These are phyloP conservation scores for Doris montereyensis DNA, from an alignment of 2,888 invertebrate genomes.

Conservation along the genomic window DNA sequence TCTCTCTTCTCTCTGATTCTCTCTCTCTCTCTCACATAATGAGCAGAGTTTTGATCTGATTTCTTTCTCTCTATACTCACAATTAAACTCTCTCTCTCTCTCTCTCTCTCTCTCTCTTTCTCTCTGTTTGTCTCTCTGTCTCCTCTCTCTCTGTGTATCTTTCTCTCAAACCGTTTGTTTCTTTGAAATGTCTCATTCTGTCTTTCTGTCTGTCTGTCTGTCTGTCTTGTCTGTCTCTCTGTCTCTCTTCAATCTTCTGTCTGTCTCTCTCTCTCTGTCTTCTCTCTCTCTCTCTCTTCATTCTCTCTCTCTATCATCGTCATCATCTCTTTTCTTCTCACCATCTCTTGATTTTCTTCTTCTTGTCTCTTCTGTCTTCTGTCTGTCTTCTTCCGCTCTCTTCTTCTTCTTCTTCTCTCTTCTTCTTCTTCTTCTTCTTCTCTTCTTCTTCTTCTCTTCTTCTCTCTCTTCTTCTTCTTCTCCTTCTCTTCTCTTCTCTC, in stretches of 20 bases:
- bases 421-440: background rate
- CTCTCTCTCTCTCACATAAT: background rate
- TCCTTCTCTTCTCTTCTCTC: background rate
- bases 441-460: background rate
- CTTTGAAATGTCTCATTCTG: background rate
- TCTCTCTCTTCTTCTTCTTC: background rate
- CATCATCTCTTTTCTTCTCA: background rate
- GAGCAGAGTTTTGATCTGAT: background rate
- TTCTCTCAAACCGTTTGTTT: background rate
- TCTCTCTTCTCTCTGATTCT: background rate
- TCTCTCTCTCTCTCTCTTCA: background rate
- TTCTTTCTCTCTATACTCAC: background rate
- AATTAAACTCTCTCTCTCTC: conserved; percentile 2
- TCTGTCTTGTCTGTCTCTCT: no score
- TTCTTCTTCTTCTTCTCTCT: background rate
- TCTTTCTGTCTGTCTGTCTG: no score
- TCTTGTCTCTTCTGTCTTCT: background rate
- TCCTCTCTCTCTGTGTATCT: background rate
- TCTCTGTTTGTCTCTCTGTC: no score
- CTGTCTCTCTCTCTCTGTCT: background rate
- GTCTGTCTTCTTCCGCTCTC: background rate
- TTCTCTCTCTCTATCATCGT: background rate
- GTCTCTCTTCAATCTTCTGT: no score
- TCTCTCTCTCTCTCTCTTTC: conserved; percentile 10
- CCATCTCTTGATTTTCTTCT: background rate